phyloP scores from a whole-genome alignment of 1,140 invertebrate genomes.

The Cataglyphis hispanica region DNA sequence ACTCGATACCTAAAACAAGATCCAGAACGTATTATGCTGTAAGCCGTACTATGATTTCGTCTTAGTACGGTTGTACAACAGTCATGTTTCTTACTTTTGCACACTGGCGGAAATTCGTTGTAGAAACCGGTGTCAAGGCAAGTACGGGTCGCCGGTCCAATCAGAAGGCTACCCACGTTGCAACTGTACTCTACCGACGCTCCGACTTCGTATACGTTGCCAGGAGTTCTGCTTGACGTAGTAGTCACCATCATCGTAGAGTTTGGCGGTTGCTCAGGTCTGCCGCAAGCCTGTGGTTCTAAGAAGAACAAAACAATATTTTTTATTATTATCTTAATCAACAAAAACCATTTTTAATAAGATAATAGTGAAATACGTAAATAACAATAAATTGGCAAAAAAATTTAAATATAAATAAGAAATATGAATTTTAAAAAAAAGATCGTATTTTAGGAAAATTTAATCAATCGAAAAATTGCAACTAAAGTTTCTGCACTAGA shows the following conservation, averaged over 20 bases:
- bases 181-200: constrained; percentile 95
- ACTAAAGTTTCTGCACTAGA: neutral
- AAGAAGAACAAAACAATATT: neutral
- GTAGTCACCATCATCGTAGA: constrained; percentile 92
- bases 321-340: neutral
- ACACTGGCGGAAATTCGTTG: constrained; percentile 96
- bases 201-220: constrained; percentile 92
- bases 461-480: neutral
- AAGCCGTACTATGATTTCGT: constrained; percentile 22
- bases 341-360: neutral
- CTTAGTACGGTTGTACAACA: constrained; percentile 8
- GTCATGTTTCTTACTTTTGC: constrained; percentile 91
- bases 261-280: constrained; percentile 96
- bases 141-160: constrained; percentile 93
- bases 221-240: constrained; percentile 78
- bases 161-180: constrained; percentile 94
- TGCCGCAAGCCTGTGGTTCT: constrained; percentile 96
- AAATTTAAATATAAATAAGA: neutral
- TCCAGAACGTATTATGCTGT: neutral
- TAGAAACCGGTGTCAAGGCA: constrained; percentile 97
- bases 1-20: constrained; percentile 92
- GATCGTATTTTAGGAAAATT: neutral
- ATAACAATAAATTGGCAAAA: neutral
- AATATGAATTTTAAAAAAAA: neutral
- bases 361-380: neutral